Conservation (phyloP, 1,140 invertebrate genomes). For the Littorina saxatilis region DNA sequence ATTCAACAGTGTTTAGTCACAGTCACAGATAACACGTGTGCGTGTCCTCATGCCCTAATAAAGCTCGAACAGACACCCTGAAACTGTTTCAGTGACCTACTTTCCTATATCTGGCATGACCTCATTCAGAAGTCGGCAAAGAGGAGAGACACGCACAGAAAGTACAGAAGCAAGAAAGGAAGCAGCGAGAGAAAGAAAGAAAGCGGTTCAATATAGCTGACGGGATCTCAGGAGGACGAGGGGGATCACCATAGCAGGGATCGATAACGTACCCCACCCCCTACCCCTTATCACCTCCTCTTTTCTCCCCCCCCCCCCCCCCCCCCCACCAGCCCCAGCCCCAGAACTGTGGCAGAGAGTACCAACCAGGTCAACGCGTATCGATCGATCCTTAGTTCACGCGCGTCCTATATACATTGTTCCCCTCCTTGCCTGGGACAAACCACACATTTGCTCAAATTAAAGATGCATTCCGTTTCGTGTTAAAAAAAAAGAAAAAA, state of each 20-base stretch:
- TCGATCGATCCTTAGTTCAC: too few relatives aligned
- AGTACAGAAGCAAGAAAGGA: not conserved
- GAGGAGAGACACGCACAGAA: not conserved
- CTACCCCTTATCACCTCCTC: not conserved
- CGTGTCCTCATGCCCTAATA: too few relatives aligned
- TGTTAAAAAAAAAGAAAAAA: too few relatives aligned
- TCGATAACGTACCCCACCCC: not conserved
- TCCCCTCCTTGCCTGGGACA: too few relatives aligned
- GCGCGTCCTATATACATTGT: too few relatives aligned
- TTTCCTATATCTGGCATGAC: not conserved
- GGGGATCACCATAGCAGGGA: not conserved
- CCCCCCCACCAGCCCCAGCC: not conserved
- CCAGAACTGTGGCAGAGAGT: too few relatives aligned
- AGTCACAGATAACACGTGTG: too few relatives aligned
- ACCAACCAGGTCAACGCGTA: too few relatives aligned
- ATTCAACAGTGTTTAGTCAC: too few relatives aligned
- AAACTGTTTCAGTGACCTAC: not conserved
- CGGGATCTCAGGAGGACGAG: not conserved
- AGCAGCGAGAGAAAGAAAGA: not conserved
- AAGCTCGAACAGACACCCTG: not conserved
- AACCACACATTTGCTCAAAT: too few relatives aligned
- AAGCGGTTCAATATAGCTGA: not conserved
- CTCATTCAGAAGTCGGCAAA: not conserved
- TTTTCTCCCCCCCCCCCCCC: not conserved
- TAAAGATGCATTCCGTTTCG: too few relatives aligned